These are phyloP conservation scores for Drosophila paranaensis DNA, from an alignment of 2,888 invertebrate genomes.

Conservation along the genomic window DNA sequence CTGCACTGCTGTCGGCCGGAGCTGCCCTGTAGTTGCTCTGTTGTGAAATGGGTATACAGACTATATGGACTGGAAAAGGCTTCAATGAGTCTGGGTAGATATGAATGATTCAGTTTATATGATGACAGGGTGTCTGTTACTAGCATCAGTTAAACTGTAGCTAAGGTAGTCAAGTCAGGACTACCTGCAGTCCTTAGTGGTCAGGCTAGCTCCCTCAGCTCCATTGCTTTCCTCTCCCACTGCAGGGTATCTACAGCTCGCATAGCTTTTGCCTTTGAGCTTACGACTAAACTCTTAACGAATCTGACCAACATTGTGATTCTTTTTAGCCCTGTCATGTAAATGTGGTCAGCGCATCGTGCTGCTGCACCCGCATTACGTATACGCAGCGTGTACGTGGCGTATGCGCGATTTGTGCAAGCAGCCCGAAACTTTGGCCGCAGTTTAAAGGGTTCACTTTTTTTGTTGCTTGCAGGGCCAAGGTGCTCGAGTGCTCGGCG, in stretches of 20 bases:
- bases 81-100: too few species aligned
- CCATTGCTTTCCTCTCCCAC: too few species aligned
- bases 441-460: conserved; percentile 32
- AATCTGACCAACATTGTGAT: conserved; percentile 16
- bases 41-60: too few species aligned
- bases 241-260: background rate
- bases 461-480: conserved; percentile 86
- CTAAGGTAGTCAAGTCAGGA: too few species aligned
- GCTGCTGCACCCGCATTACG: conserved; percentile 3
- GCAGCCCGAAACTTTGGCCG: conserved; percentile 17
- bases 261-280: background rate
- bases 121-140: too few species aligned
- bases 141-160: too few species aligned
- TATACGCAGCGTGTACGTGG: conserved; percentile 25
- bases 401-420: conserved; percentile 50
- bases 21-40: background rate
- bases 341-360: conserved; percentile 36
- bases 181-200: too few species aligned
- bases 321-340: conserved; percentile 28
- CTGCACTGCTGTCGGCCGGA: conserved; percentile 17
- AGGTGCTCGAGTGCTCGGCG: conserved; percentile 91
- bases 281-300: background rate
- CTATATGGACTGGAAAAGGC: too few species aligned
- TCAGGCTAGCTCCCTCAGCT: background rate
- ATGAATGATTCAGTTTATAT: too few species aligned